phyloP scores from a whole-genome alignment of 23 tunicate genomes.

The Trididemnum clinides region DNA sequence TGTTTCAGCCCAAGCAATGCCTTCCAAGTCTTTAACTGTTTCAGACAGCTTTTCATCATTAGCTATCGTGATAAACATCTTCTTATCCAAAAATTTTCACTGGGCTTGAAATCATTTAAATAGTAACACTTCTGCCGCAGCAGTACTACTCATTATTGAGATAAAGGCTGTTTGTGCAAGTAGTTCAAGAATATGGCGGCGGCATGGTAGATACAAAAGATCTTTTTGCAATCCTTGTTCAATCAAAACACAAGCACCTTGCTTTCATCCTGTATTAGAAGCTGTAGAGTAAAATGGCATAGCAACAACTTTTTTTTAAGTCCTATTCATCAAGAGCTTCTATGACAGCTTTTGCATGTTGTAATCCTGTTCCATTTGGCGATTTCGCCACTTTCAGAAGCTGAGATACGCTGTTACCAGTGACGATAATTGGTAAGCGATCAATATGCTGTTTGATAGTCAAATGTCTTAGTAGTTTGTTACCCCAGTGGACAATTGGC shows the following conservation, averaged over 20 bases:
- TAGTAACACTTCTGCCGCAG: not conserved
- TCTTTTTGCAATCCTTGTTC: slow-evolving; percentile 1
- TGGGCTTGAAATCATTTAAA: slow-evolving; percentile 28
- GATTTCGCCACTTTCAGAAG: no score
- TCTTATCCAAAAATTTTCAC: not conserved
- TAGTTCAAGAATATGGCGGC: slow-evolving; percentile 14
- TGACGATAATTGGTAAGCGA: no score
- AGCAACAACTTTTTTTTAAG: no score
- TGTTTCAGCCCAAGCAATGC: slow-evolving; percentile 24
- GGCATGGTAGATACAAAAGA: slow-evolving; percentile 19
- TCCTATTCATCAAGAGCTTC: no score
- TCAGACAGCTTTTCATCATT: not conserved
- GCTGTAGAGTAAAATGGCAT: no score
- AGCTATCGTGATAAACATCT: not conserved
- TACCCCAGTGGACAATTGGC: no score
- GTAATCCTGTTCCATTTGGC: no score
- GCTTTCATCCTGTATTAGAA: not conserved
- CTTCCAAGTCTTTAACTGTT: not conserved
- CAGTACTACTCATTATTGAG: slow-evolving; percentile 6
- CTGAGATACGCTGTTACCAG: no score
- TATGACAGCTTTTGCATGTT: no score
- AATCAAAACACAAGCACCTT: not conserved
- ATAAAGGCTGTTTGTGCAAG: slow-evolving; percentile 18
- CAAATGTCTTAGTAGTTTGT: no score
- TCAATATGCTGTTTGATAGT: no score